Conservation (phyloP, 2,888 invertebrate species). For the Gymnocheta viridis region DNA sequence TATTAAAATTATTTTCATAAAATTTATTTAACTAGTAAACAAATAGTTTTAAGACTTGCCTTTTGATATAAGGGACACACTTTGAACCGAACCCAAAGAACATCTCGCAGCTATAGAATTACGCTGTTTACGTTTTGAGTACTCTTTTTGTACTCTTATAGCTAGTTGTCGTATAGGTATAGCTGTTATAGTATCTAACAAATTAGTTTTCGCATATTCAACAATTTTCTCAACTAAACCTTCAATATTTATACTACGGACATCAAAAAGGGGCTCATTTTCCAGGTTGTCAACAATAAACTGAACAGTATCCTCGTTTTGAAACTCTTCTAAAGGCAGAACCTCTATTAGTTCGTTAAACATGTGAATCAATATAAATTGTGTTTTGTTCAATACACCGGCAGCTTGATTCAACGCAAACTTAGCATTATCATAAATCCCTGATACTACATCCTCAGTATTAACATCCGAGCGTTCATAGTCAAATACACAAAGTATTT, state of each 20-base stretch:
- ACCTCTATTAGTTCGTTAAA: slow-evolving; percentile 78
- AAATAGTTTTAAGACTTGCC: slow-evolving; percentile 29
- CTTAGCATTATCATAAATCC: slow-evolving; percentile 77
- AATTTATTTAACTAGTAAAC: neutral
- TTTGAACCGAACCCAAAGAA: slow-evolving; percentile 64
- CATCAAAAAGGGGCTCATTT: slow-evolving; percentile 75
- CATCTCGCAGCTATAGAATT: slow-evolving; percentile 33
- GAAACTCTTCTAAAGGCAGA: slow-evolving; percentile 78
- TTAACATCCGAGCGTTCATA: slow-evolving; percentile 78
- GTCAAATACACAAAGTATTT: slow-evolving; percentile 77
- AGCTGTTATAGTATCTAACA: slow-evolving; percentile 78
- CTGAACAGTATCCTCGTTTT: slow-evolving; percentile 74
- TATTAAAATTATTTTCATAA: neutral
- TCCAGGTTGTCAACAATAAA: slow-evolving; percentile 75
- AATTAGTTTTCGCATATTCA: slow-evolving; percentile 76
- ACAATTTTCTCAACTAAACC: slow-evolving; percentile 74
- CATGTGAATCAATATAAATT: slow-evolving; percentile 75
- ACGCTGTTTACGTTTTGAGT: slow-evolving; percentile 69
- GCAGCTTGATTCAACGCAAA: slow-evolving; percentile 72
- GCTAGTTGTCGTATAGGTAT: slow-evolving; percentile 75
- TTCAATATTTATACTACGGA: slow-evolving; percentile 77
- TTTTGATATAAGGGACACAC: slow-evolving; percentile 66
- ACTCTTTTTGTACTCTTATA: slow-evolving; percentile 73
- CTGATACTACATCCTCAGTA: slow-evolving; percentile 76
- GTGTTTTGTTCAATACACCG: slow-evolving; percentile 75